Base-by-base conservation (phyloP, 1,140 invertebrate genomes). In the Musca vetustissima region DNA sequence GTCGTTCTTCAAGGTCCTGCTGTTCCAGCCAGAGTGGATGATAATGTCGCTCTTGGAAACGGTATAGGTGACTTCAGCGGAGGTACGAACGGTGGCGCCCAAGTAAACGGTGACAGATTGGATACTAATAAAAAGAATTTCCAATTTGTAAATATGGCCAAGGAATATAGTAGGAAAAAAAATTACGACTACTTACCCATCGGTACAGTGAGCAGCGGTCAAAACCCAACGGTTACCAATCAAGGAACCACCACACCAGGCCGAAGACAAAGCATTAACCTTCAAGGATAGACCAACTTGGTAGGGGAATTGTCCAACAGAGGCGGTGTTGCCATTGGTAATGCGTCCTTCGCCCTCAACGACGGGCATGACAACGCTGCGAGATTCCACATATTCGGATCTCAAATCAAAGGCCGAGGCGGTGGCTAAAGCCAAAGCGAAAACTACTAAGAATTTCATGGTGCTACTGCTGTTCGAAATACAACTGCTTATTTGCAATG, bases 151-250 rank as follows among this genome's bases (percentile, higher is more conserved):
- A 8, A 43, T 43, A 43, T 43, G 1, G 6, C 11, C 36, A 43
- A 43, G 11, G 9, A 43, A 43, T 43, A 28, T 28, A 28, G 28
- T 28, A 4, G n/a, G n/a, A n/a, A n/a, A n/a, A n/a, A n/a, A n/a
- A n/a, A 4, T 28, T 28, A 28, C 36, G 4, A 43, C 6, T 9
- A 32, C 9, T 70, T 71, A 78, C 74, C 73, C 84, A 74, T 85
- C 82, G 0, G 79, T 80, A 68, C 87, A 88, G 74, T 88, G 87
- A 53, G 86, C 87, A 17, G 87, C 87, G n/a, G 86, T 88, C 43
- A 88, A 66, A 22, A 88, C 78, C 85, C 85, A 87, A 55, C 78
- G 74, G 24, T 84, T 76, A 28, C 84, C 84, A 49, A 88, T 85
- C 21, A 88, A 69, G 11, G 84, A 85, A 13, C 86, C 87, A 69